Base-by-base conservation (phyloP, 2,113 vertebrate genomes). In the Lates calcarifer region DNA sequence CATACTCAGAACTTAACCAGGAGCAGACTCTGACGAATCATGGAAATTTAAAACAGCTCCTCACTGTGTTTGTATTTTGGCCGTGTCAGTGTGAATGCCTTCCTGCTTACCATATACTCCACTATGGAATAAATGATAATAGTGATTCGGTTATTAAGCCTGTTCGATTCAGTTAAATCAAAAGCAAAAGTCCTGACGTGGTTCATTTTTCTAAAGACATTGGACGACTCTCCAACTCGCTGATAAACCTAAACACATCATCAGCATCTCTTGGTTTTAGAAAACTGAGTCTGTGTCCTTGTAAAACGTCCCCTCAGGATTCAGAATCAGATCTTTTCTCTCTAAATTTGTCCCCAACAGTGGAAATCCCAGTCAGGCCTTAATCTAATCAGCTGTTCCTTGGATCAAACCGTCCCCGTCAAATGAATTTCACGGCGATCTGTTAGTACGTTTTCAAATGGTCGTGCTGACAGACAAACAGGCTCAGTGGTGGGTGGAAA, bases 371-470 rank as follows among this genome's bases (percentile, higher is more conserved):
- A 37, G 29, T 37, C 11, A n/a, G n/a, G 35, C 58, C 35, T 18
- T 20, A 63, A 64, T 69, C 37, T 37, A n/a, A 80, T 74, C 53
- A 74, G 71, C 56, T 68, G 70, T 22, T 81, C 39, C 18, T 55
- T 11, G n/a, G 35, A 65, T 66, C 31, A 74, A 22, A 58, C 11
- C 47, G 22, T 20, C 35, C 24, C 56, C 24, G 24, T 49, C 33
- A 11, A 65, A 73, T 28, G 8, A 41, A 24, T 62, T 53, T 39
- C 45, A 78, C 13, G 12, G 7, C 1, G 11, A 49, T 49, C 15
- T 49, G 53, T 29, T 20, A 31, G 31, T 15, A 11, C 45, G 58
- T 62, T 55, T 70, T 51, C 17, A 28, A 43, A 17, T 31, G 24
- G 43, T 39, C 5, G 1, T n/a, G 41, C 39, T 20, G 71, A 62